These are phyloP conservation scores for Nerophis ophidion DNA, from an alignment of 2,113 vertebrate species.

Conservation along the genomic window DNA sequence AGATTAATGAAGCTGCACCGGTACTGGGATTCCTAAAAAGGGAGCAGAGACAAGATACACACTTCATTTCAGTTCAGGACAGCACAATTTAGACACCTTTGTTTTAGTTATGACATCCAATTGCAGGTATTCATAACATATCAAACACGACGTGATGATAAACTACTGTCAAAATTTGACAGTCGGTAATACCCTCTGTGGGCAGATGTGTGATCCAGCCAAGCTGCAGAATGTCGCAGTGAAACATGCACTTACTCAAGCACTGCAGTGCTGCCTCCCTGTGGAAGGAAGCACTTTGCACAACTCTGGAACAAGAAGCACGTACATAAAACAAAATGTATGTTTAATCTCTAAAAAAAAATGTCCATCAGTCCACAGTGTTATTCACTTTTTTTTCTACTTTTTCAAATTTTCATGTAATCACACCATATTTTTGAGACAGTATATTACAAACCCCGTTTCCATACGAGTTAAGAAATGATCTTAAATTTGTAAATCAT, in stretches of 20 bases:
- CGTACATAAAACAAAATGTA: background rate
- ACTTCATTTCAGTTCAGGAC: slow-evolving; percentile 32
- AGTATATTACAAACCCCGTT: too few relatives aligned
- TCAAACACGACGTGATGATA: background rate
- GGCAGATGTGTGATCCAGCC: slow-evolving; percentile 8
- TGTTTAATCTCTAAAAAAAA: too few relatives aligned
- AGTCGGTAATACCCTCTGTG: background rate
- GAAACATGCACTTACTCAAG: slow-evolving; percentile 22
- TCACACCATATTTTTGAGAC: too few relatives aligned
- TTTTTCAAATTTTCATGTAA: too few relatives aligned
- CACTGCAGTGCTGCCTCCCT: slow-evolving; percentile 18
- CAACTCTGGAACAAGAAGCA: background rate
- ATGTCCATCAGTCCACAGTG: too few relatives aligned
- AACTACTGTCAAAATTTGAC: background rate
- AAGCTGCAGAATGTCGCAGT: slow-evolving; percentile 54
- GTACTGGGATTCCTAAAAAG: slow-evolving; percentile 53
- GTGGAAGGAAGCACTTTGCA: slow-evolving; percentile 11
- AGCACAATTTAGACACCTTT: slow-evolving; percentile 14
- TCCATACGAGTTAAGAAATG: too few relatives aligned
- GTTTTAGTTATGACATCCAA: background rate
- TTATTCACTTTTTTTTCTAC: too few relatives aligned
- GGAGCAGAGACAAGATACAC: slow-evolving; percentile 22
- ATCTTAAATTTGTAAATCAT: too few relatives aligned
- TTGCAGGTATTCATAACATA: background rate
- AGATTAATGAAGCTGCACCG: slow-evolving; percentile 69